Evolutionary conservation across 2,797 vertebrate species (phyloP), one percentile per base, ranked within the genome.

Genomic region (Melanogrammus aeglefinus): DNA sequence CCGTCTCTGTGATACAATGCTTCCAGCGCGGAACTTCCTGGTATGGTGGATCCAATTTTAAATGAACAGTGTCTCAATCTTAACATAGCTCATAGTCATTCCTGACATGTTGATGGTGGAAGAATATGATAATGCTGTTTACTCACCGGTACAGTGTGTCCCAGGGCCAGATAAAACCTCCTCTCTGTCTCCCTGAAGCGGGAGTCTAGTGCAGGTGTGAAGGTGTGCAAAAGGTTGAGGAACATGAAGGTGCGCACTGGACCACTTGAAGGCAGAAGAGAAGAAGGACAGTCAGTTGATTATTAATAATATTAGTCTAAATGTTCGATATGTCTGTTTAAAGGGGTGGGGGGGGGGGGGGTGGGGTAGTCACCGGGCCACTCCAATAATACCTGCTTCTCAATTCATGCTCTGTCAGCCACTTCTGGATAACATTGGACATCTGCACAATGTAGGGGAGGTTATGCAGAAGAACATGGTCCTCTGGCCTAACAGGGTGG

Each of bases 361-460:
- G 47, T 3, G 47, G 41, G 38, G 35, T 73, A 72, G 35, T 81
- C 77, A 73, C 16, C 10, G 29, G 69, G 29, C 6, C 31, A 33
- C 71, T 69, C 81, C 76, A 74, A 73, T 44, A 76, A 77, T 92
- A 95, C 94, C 91, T 93, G 81, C 10, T 80, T 73, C 80, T 92
- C 31, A 77, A 38, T 31, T 92, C 88, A 1, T 83, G 76, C 16
- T 13, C 88, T 47, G 76, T 81, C 76, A 86, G 81, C 94, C 93
- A 95, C 27, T 83, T 88, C 71, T 38, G 72, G 76, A 95, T 87
- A 77, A 85, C 91, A 16, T 81, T 84, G 10, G 97, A 98, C 96
- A 98, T 97, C 77, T 94, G 88, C 85, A 83, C 86, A 57, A 98
- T 90, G 87, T 98, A 99, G 4, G 95, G 94, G 75, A 96, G 86